Evolutionary conservation across 2,113 vertebrate species (phyloP), one percentile per base, ranked within the genome.

Genomic region (Prinia subflava): DNA sequence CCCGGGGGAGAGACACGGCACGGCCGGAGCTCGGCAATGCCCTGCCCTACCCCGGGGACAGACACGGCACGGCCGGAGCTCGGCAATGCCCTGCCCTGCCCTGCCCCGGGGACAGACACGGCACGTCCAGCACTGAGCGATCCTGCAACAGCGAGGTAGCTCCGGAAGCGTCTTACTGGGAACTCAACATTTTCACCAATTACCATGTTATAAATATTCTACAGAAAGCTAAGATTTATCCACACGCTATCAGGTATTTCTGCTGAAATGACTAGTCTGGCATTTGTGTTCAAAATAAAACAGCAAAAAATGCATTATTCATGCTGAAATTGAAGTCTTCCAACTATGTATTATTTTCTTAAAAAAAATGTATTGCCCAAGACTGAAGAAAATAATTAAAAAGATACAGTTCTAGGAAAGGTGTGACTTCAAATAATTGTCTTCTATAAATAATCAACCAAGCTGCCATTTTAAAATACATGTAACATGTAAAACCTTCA

Each of bases 81-180:
- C 39, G 39, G 39, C 39, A 39, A 39, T 39, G 39, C 9, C 39
- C 39, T 39, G 39, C 39, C 6, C 4, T 68, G 57, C 25, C 14
- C 28, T 68, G 57, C 25, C 14, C 28, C 68, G 24, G 21, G 2
- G 42, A n/a, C 6, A 63, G 16, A 64, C 87, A 25, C 2, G 18
- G 30, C 10, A 39, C 39, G 39, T 8, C 76, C 64, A 7, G 59
- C 33, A 63, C 56, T 52, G 4, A 24, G 44, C 27, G 3, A 19
- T 5, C 10, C 59, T 11, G 47, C 47, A 3, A 1, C 75, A 5
- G 4, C 0, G 30, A 27, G 13, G 14, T 5, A 25, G 15, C 37
- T 50, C 74, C 50, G 25, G 11, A 63, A 52, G 19, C 13, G 6
- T 30, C 56, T 21, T 4, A n/a, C 24, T 41, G 39, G 8, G 15